These are phyloP conservation scores for Drosophila sp. DNA, from an alignment of 1,140 invertebrate genomes.

Conservation along the genomic window DNA sequence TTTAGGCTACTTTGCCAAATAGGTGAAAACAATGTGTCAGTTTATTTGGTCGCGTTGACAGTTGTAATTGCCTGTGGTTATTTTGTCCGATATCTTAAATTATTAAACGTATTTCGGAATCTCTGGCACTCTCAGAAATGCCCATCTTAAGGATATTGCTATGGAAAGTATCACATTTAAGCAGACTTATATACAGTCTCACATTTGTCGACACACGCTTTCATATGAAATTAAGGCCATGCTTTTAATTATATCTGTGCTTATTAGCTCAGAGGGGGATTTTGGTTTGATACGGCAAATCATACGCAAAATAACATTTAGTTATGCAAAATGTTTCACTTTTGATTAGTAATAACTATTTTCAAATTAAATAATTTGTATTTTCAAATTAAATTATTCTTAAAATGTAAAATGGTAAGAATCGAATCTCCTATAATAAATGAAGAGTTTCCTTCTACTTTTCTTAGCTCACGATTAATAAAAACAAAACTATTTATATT, in stretches of 20 bases:
- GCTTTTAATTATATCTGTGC: slow-evolving; percentile 33
- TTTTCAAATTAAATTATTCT: too few species aligned
- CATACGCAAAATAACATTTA: too few species aligned
- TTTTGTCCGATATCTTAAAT: slow-evolving; percentile 44
- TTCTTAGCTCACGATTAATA: too few species aligned
- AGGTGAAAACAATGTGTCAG: slow-evolving; percentile 66
- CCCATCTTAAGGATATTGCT: not conserved
- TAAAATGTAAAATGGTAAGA: too few species aligned
- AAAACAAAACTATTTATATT: not conserved
- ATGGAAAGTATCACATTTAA: not conserved
- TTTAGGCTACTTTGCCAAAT: slow-evolving; percentile 18
- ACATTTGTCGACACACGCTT: not conserved
- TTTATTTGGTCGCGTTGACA: slow-evolving; percentile 50
- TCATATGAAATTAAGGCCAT: slow-evolving; percentile 38
- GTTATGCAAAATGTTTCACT: too few species aligned
- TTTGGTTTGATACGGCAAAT: too few species aligned
- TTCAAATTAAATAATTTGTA: too few species aligned
- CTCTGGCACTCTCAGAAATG: slow-evolving; percentile 14
- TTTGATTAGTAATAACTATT: too few species aligned
- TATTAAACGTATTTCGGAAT: slow-evolving; percentile 53
- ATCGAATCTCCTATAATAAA: too few species aligned
- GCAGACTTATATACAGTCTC: not conserved
- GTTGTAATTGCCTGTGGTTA: slow-evolving; percentile 46
- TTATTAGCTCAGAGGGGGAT: too few species aligned
- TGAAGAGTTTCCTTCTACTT: too few species aligned